These are phyloP conservation scores for Vulpes vulpes DNA, from an alignment of 2,113 vertebrate genomes.

Conservation along the genomic window DNA sequence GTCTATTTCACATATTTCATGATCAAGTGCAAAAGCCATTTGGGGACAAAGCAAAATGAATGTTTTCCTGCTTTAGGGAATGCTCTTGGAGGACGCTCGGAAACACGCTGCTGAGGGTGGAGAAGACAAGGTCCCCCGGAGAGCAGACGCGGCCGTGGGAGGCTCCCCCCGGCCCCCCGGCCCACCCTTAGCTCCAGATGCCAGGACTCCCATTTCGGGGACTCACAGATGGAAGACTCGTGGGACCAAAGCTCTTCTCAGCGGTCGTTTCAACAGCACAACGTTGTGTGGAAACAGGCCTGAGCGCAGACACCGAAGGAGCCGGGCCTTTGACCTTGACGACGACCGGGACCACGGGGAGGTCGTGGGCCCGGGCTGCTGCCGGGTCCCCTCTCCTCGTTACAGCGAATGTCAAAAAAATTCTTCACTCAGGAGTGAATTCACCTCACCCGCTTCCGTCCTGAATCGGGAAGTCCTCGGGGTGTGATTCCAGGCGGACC, in stretches of 20 bases:
- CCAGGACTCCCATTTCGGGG: not conserved
- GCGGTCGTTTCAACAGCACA: not conserved
- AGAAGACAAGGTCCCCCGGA: too few relatives aligned
- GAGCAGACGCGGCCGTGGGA: too few relatives aligned
- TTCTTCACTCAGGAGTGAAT: not conserved
- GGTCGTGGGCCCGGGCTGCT: not conserved
- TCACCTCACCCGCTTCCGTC: not conserved
- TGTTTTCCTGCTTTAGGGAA: not conserved
- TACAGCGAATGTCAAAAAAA: not conserved
- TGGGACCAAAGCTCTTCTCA: not conserved
- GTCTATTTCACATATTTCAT: not conserved
- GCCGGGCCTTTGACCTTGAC: not conserved
- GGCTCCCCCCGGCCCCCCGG: too few relatives aligned
- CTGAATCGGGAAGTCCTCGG: too few relatives aligned
- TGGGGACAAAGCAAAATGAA: not conserved
- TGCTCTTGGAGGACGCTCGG: not conserved
- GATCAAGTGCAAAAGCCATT: not conserved
- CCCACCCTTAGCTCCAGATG: not conserved
- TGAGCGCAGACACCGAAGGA: not conserved
- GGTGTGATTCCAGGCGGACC: too few relatives aligned
- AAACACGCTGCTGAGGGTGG: not conserved
- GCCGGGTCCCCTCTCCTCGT: not conserved
- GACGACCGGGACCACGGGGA: too few relatives aligned
- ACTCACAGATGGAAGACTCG: constrained; percentile 1
- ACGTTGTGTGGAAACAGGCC: constrained; percentile 19